phyloP scores from a whole-genome alignment of 2,888 invertebrate genomes.

The Acrobeloides nanus region DNA sequence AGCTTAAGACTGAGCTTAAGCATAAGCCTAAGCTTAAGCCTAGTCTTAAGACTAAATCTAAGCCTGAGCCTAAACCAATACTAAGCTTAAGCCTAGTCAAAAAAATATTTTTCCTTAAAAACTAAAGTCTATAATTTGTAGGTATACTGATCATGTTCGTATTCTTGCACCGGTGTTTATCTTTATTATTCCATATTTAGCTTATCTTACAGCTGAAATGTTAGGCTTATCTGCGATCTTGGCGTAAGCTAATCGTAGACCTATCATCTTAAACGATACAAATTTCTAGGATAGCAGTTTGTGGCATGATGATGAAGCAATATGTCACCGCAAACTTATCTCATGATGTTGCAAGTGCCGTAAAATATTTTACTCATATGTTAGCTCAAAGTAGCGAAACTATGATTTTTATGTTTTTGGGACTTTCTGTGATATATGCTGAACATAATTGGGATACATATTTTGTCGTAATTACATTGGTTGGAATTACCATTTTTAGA shows the following conservation, averaged over 20 bases:
- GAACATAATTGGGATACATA: constrained; percentile 69
- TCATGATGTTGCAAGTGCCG: constrained; percentile 92
- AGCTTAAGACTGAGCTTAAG: no score
- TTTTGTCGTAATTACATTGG: constrained; percentile 65
- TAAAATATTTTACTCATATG: constrained; percentile 98
- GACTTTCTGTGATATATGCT: constrained; percentile 77
- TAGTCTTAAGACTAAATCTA: no score
- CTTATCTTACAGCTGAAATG: constrained; percentile 91
- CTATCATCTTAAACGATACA: no score
- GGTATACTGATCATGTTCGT: constrained; percentile 86
- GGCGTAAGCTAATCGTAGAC: constrained; percentile 73
- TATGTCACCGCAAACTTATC: constrained; percentile 95
- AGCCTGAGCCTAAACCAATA: no score
- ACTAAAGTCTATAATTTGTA: no score
- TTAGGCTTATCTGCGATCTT: constrained; percentile 95
- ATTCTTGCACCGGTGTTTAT: constrained; percentile 96
- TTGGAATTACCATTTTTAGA: constrained; percentile 64
- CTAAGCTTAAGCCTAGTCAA: constrained; percentile 85
- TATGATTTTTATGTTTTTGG: constrained; percentile 66
- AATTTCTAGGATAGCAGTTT: constrained; percentile 81
- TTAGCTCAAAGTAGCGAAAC: constrained; percentile 65
- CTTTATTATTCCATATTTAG: constrained; percentile 91
- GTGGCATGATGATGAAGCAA: constrained; percentile 96
- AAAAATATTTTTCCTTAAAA: no score
- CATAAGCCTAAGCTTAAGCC: no score